A percentile compares a stretch with the other conserved stretches of the same genome.
phyloP scores from a whole-genome alignment of 1,140 invertebrate genomes.

The Heliothis subflexa region DNA sequence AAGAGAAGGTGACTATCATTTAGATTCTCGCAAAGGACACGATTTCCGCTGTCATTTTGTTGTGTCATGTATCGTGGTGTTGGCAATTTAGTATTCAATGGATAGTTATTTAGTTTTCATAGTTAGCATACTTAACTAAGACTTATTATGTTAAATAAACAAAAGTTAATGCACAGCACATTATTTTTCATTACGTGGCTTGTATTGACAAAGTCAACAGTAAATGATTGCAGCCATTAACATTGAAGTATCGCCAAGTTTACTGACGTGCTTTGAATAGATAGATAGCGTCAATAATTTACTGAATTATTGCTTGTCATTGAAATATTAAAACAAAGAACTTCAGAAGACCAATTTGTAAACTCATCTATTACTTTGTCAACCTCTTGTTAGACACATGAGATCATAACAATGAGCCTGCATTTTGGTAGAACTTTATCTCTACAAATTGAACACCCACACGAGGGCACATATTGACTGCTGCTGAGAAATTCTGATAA shows the following conservation, averaged over 20 bases:
- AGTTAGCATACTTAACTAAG: not conserved
- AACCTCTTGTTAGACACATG: too few relatives aligned
- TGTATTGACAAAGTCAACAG: slow-evolving; percentile 10
- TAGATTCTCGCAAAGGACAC: not conserved
- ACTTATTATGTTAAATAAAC: not conserved
- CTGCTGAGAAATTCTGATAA: too few relatives aligned
- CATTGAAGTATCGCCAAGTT: slow-evolving; percentile 6
- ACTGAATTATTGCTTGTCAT: not conserved
- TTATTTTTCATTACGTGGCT: not conserved
- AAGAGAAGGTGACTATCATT: not conserved
- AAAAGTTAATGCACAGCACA: not conserved
- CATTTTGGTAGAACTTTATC: too few relatives aligned
- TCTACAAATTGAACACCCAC: too few relatives aligned
- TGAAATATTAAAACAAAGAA: not conserved
- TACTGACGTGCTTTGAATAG: not conserved
- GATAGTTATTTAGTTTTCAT: too few relatives aligned
- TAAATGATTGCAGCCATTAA: not conserved
- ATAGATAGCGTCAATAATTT: not conserved
- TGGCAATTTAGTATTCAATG: too few relatives aligned
- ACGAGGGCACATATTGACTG: too few relatives aligned
- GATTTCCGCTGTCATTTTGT: too few relatives aligned
- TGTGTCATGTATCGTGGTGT: too few relatives aligned
- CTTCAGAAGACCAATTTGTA: not conserved
- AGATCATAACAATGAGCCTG: too few relatives aligned
- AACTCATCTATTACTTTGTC: too few relatives aligned